Base-by-base conservation (phyloP, 2,888 invertebrate genomes). In the Drepana falcataria region DNA sequence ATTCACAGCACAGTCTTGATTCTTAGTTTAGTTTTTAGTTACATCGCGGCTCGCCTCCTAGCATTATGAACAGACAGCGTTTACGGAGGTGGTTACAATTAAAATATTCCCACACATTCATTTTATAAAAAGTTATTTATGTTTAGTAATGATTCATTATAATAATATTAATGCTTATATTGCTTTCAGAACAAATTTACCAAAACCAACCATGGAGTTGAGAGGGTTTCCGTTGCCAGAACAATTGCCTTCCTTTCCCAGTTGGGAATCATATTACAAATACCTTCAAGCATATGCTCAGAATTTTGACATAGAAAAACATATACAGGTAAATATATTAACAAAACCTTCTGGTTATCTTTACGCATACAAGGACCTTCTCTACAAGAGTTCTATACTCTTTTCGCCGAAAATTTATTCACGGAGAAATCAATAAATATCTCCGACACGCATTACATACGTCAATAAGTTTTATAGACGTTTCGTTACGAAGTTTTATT, bases 121-220 rank as follows among this genome's bases (percentile, higher is more conserved):
- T 41, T 7, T 2, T 40, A 9, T 9, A 44, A 21, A 21, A 21
- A 21, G 21, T 21, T 21, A 21, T 21, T 21, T 21, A 21, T 21
- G 21, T 21, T 21, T 21, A 21, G 7, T 41, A 1, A 4, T 41
- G 9, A 41, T 41, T 7, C 41, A 37, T 37, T 3, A 37, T 37
- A 37, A 37, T 62, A 53, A 21, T 47, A 6, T 37, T 48, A 21
- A 33, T 2, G 34, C 5, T 37, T 55, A 7, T 41, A 7, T 21
- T 52, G 52, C 61, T 81, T 81, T 48, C 66, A 90, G 90, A 55
- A 87, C 90, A 3, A 91, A 91, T 66, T 73, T 91, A 58, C 90
- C 90, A n/a, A 90, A 87, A 65, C 81, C 83, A 2, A 79, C 88
- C 35, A 91, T 91, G 91, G 84, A 85, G 63, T 69, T 90, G 0